phyloP scores from a whole-genome alignment of 2,113 vertebrate genomes.

The Etheostoma cragini region DNA sequence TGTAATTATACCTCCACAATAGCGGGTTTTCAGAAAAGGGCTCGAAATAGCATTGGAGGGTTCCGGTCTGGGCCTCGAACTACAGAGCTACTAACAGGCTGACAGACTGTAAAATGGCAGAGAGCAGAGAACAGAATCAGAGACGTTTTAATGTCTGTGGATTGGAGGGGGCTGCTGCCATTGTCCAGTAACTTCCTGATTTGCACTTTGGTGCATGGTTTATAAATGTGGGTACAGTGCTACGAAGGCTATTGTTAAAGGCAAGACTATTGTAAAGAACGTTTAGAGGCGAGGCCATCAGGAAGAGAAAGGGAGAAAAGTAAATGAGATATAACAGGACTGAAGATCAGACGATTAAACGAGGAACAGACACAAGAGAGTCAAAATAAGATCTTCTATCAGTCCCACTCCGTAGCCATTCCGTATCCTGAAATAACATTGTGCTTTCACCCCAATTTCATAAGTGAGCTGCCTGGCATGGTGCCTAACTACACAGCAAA shows the following conservation, averaged over 20 bases:
- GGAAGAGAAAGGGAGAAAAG: conserved; percentile 32
- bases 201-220: conserved; percentile 67
- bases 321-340: conserved; percentile 42
- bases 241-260: conserved; percentile 64
- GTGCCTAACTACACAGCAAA: conserved; percentile 79
- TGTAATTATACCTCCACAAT: conserved; percentile 87
- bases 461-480: conserved; percentile 75
- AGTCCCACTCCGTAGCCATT: conserved; percentile 40
- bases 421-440: conserved; percentile 68
- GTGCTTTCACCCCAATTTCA: conserved; percentile 70
- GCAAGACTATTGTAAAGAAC: conserved; percentile 40
- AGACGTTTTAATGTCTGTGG: conserved; percentile 76
- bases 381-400: conserved; percentile 22
- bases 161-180: conserved; percentile 73
- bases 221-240: conserved; percentile 63
- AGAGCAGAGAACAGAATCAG: conserved; percentile 79
- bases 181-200: conserved; percentile 81
- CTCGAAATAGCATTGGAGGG: conserved; percentile 84
- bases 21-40: conserved; percentile 80
- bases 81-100: conserved; percentile 76
- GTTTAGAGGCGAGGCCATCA: conserved; percentile 24
- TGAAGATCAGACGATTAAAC: conserved; percentile 32
- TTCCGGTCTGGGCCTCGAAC: conserved; percentile 83
- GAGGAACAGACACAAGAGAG: conserved; percentile 22
- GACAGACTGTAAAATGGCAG: conserved; percentile 82